A percentile compares a stretch with the other conserved stretches of the same genome.
These are phyloP conservation scores for Polyploca ridens DNA, from an alignment of 2,888 invertebrate genomes.

Conservation along the genomic window DNA sequence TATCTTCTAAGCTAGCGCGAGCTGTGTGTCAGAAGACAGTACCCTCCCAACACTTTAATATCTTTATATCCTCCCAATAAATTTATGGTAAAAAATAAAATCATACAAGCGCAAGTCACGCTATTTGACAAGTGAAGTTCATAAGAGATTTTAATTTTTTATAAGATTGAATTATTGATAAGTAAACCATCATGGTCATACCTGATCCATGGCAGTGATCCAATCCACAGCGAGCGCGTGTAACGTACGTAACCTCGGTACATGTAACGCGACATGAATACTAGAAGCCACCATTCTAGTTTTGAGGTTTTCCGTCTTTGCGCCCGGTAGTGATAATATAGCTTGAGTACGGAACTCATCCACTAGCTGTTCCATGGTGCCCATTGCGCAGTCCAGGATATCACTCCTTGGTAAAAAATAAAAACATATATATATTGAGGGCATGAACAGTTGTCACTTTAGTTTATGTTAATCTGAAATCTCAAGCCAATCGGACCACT, in stretches of 20 bases:
- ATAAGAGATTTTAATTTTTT: too few species aligned
- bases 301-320: not conserved
- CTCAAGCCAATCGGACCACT: too few species aligned
- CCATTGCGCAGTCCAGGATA: slow-evolving; percentile 65
- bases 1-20: too few species aligned
- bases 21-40: too few species aligned
- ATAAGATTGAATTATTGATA: too few species aligned
- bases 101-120: too few species aligned
- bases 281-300: not conserved
- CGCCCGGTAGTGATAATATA: not conserved
- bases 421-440: not conserved
- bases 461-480: too few species aligned
- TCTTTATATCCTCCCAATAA: too few species aligned
- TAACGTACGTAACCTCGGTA: slow-evolving; percentile 58
- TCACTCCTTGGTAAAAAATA: slow-evolving; percentile 59
- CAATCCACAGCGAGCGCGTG: slow-evolving; percentile 60
- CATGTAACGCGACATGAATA: slow-evolving; percentile 51
- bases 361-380: slow-evolving; percentile 62
- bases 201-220: slow-evolving; percentile 41
- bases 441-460: too few species aligned
- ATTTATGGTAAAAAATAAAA: too few species aligned
- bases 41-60: too few species aligned
- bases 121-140: too few species aligned
- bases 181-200: slow-evolving; percentile 17
- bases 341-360: slow-evolving; percentile 52